Evolutionary conservation across 2,888 invertebrate species (phyloP), one percentile per base, ranked within the genome.

Genomic region (Molorchus minor): DNA sequence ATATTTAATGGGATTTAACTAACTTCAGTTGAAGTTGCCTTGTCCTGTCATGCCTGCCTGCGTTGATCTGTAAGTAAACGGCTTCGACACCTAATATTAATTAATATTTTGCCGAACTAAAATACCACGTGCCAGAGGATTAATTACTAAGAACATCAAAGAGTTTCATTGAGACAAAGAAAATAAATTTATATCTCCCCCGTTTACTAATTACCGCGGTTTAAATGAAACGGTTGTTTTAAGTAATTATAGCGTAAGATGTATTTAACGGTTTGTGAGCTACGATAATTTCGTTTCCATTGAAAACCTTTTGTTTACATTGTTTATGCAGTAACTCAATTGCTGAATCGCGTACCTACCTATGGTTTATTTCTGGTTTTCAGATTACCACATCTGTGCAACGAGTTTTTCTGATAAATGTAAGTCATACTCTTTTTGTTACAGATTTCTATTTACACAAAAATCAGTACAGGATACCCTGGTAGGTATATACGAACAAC

Each of bases 71-170:
- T 35, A 56, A 43, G 56, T 56, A 43, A n/a, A 43, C 56, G 20
- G 12, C 43, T 49, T 43, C 41, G 25, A 43, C 47, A 56, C 41
- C 41, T 47, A 8, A 56, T 56, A 49, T 49, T 56, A 56, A 56
- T 56, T 49, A 56, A 56, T 41, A 41, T 16, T n/a, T n/a, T 49
- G 12, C 17, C 16, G 15, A 56, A 56, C 56, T 49, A 36, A 49
- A 56, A 49, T 56, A 44, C 49, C 41, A 43, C 36, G 46, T 49
- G 49, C 49, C 49, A 43, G 20, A 56, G 43, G 25, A 56, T 47
- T 49, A 56, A 49, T 56, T 49, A 56, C 41, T 56, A 49, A 40
- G 45, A 56, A 43, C 40, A 49, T 56, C 49, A 56, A 49, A 56
- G 56, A 47, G 43, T 15, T 36, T 35, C 41, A 43, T 47, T 41